These are phyloP conservation scores for Latrodectus geometricus DNA, from an alignment of 1,140 invertebrate genomes.

Conservation along the genomic window DNA sequence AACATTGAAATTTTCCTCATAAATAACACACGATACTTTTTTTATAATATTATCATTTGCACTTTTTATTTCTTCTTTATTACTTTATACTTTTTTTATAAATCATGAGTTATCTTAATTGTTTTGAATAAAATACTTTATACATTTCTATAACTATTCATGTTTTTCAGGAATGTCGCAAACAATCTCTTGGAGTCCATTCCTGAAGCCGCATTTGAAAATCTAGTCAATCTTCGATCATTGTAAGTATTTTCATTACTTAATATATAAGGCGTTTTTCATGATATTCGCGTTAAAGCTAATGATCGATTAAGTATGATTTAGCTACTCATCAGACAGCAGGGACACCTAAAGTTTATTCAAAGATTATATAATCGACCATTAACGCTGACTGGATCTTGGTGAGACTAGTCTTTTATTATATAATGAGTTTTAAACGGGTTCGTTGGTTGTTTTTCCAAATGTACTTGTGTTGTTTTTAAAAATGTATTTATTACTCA, in stretches of 20 bases:
- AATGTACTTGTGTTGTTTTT: not conserved
- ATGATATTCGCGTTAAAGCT: not conserved
- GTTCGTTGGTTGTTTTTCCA: not conserved
- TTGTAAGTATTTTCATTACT: conserved; percentile 31
- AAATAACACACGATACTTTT: no score
- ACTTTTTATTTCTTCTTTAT: no score
- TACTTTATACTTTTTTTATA: not conserved
- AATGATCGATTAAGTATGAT: not conserved
- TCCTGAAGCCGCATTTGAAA: conserved; percentile 45
- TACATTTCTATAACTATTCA: no score
- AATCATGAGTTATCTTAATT: not conserved
- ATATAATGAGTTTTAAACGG: not conserved
- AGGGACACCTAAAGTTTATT: not conserved
- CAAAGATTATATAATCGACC: not conserved
- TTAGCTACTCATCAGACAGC: not conserved
- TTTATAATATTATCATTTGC: no score
- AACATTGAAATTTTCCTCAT: no score
- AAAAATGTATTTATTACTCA: not conserved
- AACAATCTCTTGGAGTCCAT: conserved; percentile 48
- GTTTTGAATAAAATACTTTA: no score
- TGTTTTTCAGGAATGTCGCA: conserved; percentile 42
- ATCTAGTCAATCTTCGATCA: conserved; percentile 30
- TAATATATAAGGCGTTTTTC: not conserved
- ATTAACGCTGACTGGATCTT: no score
- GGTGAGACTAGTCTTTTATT: not conserved